These are phyloP conservation scores for Otolemur garnettii DNA, from an alignment of 2,113 vertebrate species.

Conservation along the genomic window DNA sequence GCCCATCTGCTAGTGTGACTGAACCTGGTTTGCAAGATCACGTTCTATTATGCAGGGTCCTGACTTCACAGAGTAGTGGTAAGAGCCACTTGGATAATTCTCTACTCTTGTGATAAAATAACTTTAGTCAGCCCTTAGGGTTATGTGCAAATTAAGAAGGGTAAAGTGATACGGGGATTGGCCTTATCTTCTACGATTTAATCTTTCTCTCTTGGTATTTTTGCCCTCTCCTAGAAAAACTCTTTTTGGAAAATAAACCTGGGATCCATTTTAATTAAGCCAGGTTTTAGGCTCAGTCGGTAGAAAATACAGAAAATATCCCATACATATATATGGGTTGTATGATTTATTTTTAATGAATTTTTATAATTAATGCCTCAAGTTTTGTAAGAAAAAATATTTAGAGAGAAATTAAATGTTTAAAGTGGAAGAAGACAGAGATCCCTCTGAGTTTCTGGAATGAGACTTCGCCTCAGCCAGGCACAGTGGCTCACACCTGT, in stretches of 20 bases:
- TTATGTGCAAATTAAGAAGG: slow-evolving; percentile 1
- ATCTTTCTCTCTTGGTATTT: background rate
- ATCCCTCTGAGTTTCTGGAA: slow-evolving; percentile 12
- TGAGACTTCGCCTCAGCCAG: background rate
- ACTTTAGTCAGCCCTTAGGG: background rate
- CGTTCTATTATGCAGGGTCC: slow-evolving; percentile 13
- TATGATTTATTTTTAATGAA: too few species aligned
- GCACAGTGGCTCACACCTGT: too few species aligned
- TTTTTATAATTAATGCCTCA: slow-evolving; percentile 15
- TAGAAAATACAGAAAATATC: slow-evolving; percentile 29
- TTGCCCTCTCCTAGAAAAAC: slow-evolving; percentile 23
- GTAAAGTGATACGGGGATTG: background rate
- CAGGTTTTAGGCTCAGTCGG: slow-evolving; percentile 32
- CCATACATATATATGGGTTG: background rate
- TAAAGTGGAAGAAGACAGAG: background rate
- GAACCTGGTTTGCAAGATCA: background rate
- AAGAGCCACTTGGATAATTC: background rate
- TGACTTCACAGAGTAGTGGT: background rate
- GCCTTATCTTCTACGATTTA: slow-evolving; percentile 36
- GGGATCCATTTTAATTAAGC: background rate
- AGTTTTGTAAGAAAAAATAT: slow-evolving; percentile 49
- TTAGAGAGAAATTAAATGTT: background rate
- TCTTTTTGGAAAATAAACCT: background rate
- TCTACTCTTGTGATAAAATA: background rate
- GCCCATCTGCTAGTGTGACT: background rate